Percentiles rank a stretch among this genome's conserved stretches.
Conservation (phyloP, 1,140 invertebrate genomes). For the Zaprionus capensis region DNA sequence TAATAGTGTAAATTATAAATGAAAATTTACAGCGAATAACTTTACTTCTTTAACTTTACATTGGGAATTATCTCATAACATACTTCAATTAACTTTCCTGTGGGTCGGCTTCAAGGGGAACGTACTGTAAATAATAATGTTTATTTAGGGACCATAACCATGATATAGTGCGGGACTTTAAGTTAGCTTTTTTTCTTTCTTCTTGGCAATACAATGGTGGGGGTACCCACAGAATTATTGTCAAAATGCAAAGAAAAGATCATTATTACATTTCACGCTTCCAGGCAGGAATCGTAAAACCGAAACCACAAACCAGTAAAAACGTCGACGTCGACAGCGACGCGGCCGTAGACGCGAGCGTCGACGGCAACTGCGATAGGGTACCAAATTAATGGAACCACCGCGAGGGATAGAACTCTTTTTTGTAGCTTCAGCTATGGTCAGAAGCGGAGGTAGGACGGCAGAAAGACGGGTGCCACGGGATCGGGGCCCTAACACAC, state of each 20-base stretch:
- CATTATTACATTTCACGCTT: slow-evolving; percentile 81
- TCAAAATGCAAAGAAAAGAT: slow-evolving; percentile 80
- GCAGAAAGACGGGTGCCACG: slow-evolving; percentile 17
- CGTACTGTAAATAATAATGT: background rate
- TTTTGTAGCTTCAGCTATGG: slow-evolving; percentile 1
- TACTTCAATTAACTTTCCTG: background rate
- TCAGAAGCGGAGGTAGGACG: slow-evolving; percentile 5
- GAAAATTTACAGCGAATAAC: background rate
- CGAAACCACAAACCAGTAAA: slow-evolving; percentile 63
- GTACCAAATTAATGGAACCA: slow-evolving; percentile 81
- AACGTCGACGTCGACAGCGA: slow-evolving; percentile 46
- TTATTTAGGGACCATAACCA: slow-evolving; percentile 23
- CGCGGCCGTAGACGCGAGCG: background rate
- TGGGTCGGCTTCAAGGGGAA: background rate
- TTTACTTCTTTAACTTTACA: background rate
- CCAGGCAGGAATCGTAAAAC: slow-evolving; percentile 60
- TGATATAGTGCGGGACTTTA: slow-evolving; percentile 24
- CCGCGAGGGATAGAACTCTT: slow-evolving; percentile 49
- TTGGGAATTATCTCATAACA: background rate
- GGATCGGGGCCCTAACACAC: slow-evolving; percentile 46
- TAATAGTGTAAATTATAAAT: no score
- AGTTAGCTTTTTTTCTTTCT: slow-evolving; percentile 1
- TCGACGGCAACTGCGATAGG: slow-evolving; percentile 55
- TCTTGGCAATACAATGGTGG: slow-evolving; percentile 18
- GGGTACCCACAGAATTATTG: slow-evolving; percentile 75